phyloP scores from a whole-genome alignment of 2,113 vertebrate genomes.

The Ciconia maguari region DNA sequence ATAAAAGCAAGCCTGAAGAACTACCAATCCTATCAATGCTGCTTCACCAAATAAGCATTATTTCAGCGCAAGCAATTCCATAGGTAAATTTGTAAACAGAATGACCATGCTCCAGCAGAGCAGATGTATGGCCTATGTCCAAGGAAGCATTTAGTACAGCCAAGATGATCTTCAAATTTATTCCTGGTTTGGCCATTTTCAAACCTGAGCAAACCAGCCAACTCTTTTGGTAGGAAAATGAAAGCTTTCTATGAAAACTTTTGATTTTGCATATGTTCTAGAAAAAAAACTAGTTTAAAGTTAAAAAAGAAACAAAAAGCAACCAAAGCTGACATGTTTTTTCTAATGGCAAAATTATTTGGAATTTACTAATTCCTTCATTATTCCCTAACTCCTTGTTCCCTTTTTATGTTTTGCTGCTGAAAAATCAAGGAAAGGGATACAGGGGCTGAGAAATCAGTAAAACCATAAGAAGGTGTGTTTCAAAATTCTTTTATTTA shows the following conservation, averaged over 20 bases:
- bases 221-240: not conserved
- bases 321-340: not conserved
- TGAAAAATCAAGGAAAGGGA: not conserved
- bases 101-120: not conserved
- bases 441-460: not conserved
- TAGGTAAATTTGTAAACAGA: not conserved
- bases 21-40: not conserved
- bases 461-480: fast-evolving
- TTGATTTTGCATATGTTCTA: not conserved
- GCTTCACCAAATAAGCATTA: not conserved
- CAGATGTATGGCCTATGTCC: not conserved
- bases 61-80: not conserved
- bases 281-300: not conserved
- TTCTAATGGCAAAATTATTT: not conserved
- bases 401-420: not conserved
- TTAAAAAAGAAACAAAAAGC: fast-evolving
- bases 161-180: not conserved
- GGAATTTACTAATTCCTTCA: not conserved
- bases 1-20: not conserved
- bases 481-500: not conserved
- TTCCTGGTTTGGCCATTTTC: not conserved
- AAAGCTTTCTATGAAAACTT: not conserved
- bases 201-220: not conserved
- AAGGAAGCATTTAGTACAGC: not conserved
- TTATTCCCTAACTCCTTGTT: not conserved